These are phyloP conservation scores for Polyommatus icarus DNA, from an alignment of 2,888 invertebrate genomes.

Conservation along the genomic window DNA sequence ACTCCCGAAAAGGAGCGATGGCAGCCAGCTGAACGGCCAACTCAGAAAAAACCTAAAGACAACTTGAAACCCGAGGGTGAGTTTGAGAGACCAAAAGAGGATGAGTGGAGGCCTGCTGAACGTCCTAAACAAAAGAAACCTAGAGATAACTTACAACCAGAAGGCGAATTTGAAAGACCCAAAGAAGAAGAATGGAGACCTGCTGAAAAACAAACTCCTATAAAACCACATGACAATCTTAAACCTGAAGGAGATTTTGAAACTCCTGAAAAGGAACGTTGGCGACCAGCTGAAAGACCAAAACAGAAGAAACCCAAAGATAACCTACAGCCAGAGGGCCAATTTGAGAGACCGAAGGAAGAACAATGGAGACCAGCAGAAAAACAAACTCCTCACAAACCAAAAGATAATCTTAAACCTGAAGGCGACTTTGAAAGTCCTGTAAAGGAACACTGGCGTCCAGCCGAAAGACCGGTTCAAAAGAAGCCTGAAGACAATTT, in stretches of 20 bases:
- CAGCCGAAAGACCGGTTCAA: conserved; percentile 56
- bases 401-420: conserved; percentile 69
- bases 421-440: conserved; percentile 54
- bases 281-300: conserved; percentile 63
- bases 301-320: conserved; percentile 64
- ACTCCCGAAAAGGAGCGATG: conserved; percentile 59
- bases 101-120: conserved; percentile 62
- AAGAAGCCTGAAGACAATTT: not conserved
- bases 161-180: conserved; percentile 30
- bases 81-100: conserved; percentile 25
- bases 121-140: conserved; percentile 59
- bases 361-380: conserved; percentile 75
- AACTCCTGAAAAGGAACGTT: conserved; percentile 79
- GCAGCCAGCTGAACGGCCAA: conserved; percentile 64
- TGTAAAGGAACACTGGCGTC: conserved; percentile 62
- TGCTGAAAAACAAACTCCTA: conserved; percentile 17
- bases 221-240: conserved; percentile 25
- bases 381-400: conserved; percentile 54
- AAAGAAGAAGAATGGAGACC: conserved; percentile 22
- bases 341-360: conserved; percentile 61
- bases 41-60: conserved; percentile 68
- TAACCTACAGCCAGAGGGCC: conserved; percentile 75
- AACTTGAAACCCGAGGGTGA: conserved; percentile 57
- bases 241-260: conserved; percentile 51
- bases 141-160: conserved; percentile 51